phyloP scores from a whole-genome alignment of 2,888 invertebrate species.

The Cantharis lateralis region DNA sequence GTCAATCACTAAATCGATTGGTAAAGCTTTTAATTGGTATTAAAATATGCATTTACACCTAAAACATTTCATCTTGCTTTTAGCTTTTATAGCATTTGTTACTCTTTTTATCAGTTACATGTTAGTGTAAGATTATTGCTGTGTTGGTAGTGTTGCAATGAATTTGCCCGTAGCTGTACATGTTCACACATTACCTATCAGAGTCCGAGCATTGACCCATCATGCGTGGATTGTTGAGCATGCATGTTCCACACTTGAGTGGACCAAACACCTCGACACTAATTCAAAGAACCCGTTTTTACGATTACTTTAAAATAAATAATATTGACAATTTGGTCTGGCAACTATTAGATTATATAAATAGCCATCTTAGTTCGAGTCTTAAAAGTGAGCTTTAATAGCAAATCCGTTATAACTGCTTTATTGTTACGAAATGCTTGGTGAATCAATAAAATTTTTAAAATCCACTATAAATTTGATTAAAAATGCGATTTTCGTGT shows the following conservation, averaged over 20 bases:
- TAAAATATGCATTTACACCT: neutral
- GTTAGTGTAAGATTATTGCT: conserved; percentile 9
- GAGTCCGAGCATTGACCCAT: conserved; percentile 35
- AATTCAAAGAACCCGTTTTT: conserved; percentile 32
- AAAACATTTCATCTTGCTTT: neutral
- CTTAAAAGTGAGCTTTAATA: neutral
- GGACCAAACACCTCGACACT: conserved; percentile 30
- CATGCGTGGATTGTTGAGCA: conserved; percentile 35
- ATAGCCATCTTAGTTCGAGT: neutral
- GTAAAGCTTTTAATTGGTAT: neutral
- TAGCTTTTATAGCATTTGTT: neutral
- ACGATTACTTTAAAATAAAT: conserved; percentile 31
- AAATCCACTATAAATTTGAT: neutral
- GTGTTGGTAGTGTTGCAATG: conserved; percentile 27
- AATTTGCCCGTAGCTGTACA: conserved; percentile 35
- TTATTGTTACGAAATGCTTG: neutral
- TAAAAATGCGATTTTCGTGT: conserved; percentile 4
- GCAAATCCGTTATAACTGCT: conserved; percentile 3
- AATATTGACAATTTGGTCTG: conserved; percentile 25
- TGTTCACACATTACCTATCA: conserved; percentile 38
- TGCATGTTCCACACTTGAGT: conserved; percentile 33
- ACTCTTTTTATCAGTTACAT: conserved; percentile 13
- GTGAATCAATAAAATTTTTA: neutral
- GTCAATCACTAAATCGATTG: neutral
- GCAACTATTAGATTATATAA: neutral